Evolutionary conservation across 2,113 vertebrate genomes (phyloP).

Genomic region (Salvelinus namaycush): DNA sequence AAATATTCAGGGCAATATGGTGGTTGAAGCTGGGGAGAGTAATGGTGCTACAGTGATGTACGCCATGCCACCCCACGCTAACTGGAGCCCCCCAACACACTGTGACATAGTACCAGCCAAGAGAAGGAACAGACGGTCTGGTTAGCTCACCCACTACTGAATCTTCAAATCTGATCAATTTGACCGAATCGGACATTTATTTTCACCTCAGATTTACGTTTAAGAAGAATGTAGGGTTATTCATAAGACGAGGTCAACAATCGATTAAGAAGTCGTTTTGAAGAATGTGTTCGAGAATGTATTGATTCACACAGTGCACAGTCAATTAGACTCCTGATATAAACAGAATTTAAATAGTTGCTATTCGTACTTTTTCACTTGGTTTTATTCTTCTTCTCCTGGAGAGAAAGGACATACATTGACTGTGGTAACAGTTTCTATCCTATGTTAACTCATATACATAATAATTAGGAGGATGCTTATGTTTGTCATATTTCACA

Average conservation of each 20-base stretch:
- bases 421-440: too few relatives aligned
- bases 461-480: too few relatives aligned
- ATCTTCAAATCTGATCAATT: too few relatives aligned
- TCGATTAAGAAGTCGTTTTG: too few relatives aligned
- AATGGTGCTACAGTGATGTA: not conserved
- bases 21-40: slow-evolving; percentile 20
- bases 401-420: not conserved
- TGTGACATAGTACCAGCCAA: not conserved
- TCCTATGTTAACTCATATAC: too few relatives aligned
- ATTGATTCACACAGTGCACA: not conserved
- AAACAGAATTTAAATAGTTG: not conserved
- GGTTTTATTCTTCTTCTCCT: not conserved
- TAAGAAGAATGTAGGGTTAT: too few relatives aligned
- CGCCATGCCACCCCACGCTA: not conserved
- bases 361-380: not conserved
- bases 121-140: not conserved
- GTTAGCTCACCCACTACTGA: too few relatives aligned
- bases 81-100: not conserved
- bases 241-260: too few relatives aligned
- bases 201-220: too few relatives aligned
- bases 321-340: not conserved
- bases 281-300: too few relatives aligned
- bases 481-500: too few relatives aligned
- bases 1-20: slow-evolving; percentile 52
- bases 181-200: too few relatives aligned